Base-by-base conservation (phyloP, 2,113 vertebrate genomes). In the Nettapus auritus region DNA sequence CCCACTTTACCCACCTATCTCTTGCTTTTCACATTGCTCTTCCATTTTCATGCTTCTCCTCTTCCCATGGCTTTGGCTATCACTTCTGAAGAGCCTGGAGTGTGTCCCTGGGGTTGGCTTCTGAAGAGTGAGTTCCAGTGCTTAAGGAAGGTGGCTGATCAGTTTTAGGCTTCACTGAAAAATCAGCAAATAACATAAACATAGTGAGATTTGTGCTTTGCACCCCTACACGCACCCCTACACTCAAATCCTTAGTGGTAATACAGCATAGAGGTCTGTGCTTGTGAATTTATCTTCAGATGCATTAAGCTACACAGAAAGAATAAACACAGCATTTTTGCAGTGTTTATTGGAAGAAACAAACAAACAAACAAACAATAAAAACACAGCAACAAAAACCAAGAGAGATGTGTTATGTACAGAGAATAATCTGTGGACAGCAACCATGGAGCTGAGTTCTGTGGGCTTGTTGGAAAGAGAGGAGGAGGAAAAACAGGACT, bases 401-500 rank as follows among this genome's bases (percentile, higher is more conserved):
- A 55, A 40, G 87, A 55, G 70, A 67, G 62, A 71, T 42, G 38
- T 67, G 38, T 60, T 78, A 57, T 63, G 25, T 36, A 82, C 7
- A 25, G 50, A 52, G 23, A 52, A 52, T 52, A 52, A 52, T 52
- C 23, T 13, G 23, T 52, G 50, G 12, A 52, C 50, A 52, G 79
- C 33, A 71, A 38, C 44, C 59, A 23, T 62, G 36, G 74, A 90
- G 77, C 85, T 67, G 71, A 78, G 52, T 34, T 88, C 48, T 76
- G 40, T 28, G 80, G 85, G 42, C 23, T 94, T 93, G 29, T 26
- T 85, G 74, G 77, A 90, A 93, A 93, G 52, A 77, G 19, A 93
- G 26, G 23, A 80, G 63, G 57, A 62, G 68, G 8, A 94, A 95
- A 96, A 95, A 91, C 78, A 94, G 85, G 96, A 94, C 29, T 86